A percentile compares a stretch with the other conserved stretches of the same genome.
Evolutionary conservation across 1,140 invertebrate species (phyloP).

Genomic region (Anagrus nilaparvatae): DNA sequence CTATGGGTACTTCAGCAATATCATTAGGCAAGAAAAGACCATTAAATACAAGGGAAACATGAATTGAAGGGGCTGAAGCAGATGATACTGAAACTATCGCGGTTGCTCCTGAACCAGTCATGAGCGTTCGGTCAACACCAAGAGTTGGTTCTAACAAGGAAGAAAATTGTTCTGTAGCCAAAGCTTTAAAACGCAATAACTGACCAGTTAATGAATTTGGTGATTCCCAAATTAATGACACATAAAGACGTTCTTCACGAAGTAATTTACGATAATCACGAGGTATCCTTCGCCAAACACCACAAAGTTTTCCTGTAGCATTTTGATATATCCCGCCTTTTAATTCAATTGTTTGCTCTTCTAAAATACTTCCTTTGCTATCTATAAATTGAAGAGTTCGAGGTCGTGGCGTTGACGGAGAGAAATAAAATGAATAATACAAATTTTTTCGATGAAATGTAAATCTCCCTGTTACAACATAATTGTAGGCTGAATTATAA

Average conservation of each 20-base stretch:
- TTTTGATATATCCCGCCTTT: slow-evolving; percentile 61
- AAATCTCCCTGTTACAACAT: slow-evolving; percentile 64
- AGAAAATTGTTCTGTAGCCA: slow-evolving; percentile 74
- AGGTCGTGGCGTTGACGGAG: slow-evolving; percentile 49
- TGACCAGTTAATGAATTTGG: slow-evolving; percentile 56
- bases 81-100: slow-evolving; percentile 72
- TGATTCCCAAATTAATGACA: slow-evolving; percentile 62
- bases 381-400: slow-evolving; percentile 68
- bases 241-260: slow-evolving; percentile 64
- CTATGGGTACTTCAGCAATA: slow-evolving; percentile 53
- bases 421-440: slow-evolving; percentile 64
- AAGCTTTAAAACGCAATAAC: slow-evolving; percentile 55
- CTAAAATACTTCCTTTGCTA: slow-evolving; percentile 61
- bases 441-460: slow-evolving; percentile 61
- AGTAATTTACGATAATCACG: slow-evolving; percentile 66
- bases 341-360: slow-evolving; percentile 62
- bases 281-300: slow-evolving; percentile 76
- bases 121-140: slow-evolving; percentile 36
- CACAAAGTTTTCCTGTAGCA: slow-evolving; percentile 70
- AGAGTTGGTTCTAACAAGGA: slow-evolving; percentile 61
- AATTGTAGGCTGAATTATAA: slow-evolving; percentile 43
- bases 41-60: slow-evolving; percentile 72
- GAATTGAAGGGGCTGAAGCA: slow-evolving; percentile 65
- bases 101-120: slow-evolving; percentile 64
- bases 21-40: slow-evolving; percentile 62